A percentile compares a stretch with the other conserved stretches of the same genome.
Conservation (phyloP, 2,888 invertebrate species). For the Hirtodrosophila trivittata region DNA sequence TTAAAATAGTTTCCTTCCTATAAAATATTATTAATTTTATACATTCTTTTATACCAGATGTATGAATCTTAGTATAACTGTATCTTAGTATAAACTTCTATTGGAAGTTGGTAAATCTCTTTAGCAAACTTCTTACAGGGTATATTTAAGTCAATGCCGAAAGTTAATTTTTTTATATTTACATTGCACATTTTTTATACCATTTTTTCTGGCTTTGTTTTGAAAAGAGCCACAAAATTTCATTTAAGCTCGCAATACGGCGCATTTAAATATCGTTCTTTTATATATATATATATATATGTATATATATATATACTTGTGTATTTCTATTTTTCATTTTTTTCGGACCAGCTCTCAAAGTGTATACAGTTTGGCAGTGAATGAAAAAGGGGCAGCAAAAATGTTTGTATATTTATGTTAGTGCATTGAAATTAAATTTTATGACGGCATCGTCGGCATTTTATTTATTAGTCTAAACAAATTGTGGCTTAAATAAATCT, state of each 20-base stretch:
- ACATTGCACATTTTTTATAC: slow-evolving; percentile 18
- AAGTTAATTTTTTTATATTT: slow-evolving; percentile 24
- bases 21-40: neutral
- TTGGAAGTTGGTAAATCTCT: too few relatives aligned
- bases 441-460: slow-evolving; percentile 45
- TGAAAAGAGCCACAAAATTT: slow-evolving; percentile 72
- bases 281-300: slow-evolving; percentile 11
- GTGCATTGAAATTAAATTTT: slow-evolving; percentile 56
- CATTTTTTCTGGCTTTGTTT: slow-evolving; percentile 40
- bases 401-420: neutral
- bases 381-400: neutral
- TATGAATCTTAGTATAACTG: too few relatives aligned
- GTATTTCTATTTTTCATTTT: slow-evolving; percentile 5
- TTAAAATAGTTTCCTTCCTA: neutral
- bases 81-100: too few relatives aligned
- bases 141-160: slow-evolving; percentile 3
- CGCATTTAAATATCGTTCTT: slow-evolving; percentile 62
- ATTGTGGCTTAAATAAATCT: slow-evolving; percentile 60
- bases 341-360: too few relatives aligned
- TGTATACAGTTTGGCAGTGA: neutral
- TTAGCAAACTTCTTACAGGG: slow-evolving; percentile 29
- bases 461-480: slow-evolving; percentile 59
- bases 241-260: slow-evolving; percentile 75
- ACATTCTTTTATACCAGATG: neutral
- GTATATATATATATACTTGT: neutral